Conservation (phyloP, 2,113 vertebrate genomes). For the Myocastor coypus region DNA sequence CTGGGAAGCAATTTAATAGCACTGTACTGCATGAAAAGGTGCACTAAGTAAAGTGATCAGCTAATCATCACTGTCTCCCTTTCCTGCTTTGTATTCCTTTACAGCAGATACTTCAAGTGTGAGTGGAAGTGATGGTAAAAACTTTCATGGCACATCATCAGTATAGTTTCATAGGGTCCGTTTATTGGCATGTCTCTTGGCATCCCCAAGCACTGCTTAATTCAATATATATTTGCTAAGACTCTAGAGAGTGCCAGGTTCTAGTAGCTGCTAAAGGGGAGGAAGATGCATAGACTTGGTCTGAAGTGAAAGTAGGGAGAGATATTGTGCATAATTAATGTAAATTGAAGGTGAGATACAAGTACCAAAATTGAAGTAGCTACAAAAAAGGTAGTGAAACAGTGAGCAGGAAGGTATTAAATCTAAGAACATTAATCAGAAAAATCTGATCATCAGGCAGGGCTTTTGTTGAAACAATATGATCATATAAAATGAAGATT, state of each 20-base stretch:
- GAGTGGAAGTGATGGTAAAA: background rate
- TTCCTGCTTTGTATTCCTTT: background rate
- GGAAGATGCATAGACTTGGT: slow-evolving; percentile 7
- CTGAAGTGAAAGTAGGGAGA: slow-evolving; percentile 41
- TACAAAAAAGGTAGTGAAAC: background rate
- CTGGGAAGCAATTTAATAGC: background rate
- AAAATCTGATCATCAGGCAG: background rate
- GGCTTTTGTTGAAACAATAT: background rate
- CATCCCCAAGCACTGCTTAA: background rate
- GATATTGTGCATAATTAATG: slow-evolving; percentile 60
- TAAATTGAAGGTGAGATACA: slow-evolving; percentile 43
- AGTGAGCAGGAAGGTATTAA: slow-evolving; percentile 22
- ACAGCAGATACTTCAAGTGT: background rate
- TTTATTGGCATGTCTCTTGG: background rate
- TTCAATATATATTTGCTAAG: slow-evolving; percentile 24
- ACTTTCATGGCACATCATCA: background rate
- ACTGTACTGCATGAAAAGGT: background rate
- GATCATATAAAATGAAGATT: background rate
- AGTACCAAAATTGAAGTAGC: slow-evolving; percentile 37
- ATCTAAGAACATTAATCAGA: slow-evolving; percentile 2
- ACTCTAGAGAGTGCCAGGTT: background rate
- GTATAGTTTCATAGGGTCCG: background rate
- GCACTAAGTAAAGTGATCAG: background rate
- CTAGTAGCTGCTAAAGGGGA: slow-evolving; percentile 20
- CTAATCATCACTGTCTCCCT: background rate